Evolutionary conservation across 2,113 vertebrate genomes (phyloP), one percentile per base, ranked within the genome.

Genomic region (Epinephelus cyanopodus): DNA sequence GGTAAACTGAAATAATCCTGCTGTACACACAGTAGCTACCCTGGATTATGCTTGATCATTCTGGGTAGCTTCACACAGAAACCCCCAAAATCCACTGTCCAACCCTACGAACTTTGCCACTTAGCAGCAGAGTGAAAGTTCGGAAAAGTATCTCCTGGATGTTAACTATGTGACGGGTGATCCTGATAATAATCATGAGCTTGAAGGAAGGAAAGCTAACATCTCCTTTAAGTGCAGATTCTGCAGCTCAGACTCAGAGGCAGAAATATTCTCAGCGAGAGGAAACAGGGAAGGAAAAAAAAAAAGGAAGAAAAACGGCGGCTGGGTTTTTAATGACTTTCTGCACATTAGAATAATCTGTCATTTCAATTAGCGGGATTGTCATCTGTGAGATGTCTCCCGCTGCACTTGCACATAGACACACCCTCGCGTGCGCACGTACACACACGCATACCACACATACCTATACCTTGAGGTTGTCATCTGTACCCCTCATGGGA

Each of bases 331-430:
- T 95, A 96, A 95, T 94, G 94, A 95, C 94, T 95, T 95, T 95
- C 95, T 92, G 88, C 95, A 94, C 93, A 94, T 96, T 95, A 94
- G 94, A 95, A 96, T 96, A 94, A 94, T 95, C 95, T 95, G 95
- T 95, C 95, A 94, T 95, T 95, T 95, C 95, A 95, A 95, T 95
- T 95, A 95, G 93, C 74, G 29, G 93, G 87, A 94, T 95, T 95
- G 94, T 95, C 93, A 95, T 94, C 92, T 90, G 53, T 77, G 85
- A 95, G 93, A 95, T 79, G 91, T 94, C 93, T 94, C 87, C 91
- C 62, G 81, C 90, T 90, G 92, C 91, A 92, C 91, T 75, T 74
- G 27, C 87, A 78, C 87, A 71, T 87, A 88, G 84, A 90, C 89
- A 92, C 90, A 92, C 78, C 77, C 84, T 66, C 29, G 18, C 11